phyloP scores from a whole-genome alignment of 2,113 vertebrate genomes.

The Python bivittatus region DNA sequence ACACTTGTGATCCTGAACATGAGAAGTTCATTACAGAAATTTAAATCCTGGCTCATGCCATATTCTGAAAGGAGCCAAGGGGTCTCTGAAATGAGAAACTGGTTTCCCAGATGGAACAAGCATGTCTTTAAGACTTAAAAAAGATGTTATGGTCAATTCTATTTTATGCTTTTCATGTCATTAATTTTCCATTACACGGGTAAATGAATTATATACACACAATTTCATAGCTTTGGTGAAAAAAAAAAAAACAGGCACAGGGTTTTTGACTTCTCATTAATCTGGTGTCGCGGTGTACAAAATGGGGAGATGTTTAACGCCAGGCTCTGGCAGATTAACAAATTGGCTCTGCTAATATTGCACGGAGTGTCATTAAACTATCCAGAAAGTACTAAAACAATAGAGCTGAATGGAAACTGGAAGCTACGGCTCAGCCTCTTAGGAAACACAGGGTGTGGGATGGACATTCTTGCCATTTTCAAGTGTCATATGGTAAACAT shows the following conservation, averaged over 20 bases:
- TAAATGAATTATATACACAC: conserved; percentile 62
- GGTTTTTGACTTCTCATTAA: conserved; percentile 45
- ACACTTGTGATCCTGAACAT: not conserved
- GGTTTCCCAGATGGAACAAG: conserved; percentile 38
- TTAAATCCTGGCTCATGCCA: not conserved
- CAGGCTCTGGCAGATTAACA: conserved; percentile 58
- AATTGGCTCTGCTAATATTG: conserved; percentile 53
- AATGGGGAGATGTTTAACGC: conserved; percentile 47
- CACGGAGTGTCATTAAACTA: conserved; percentile 34
- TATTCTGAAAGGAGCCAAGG: not conserved
- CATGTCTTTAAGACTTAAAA: conserved; percentile 51
- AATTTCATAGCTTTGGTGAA: conserved; percentile 42
- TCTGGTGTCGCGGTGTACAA: conserved; percentile 40
- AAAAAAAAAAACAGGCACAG: conserved; percentile 30
- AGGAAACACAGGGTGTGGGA: not conserved
- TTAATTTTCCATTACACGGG: conserved; percentile 56
- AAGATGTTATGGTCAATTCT: conserved; percentile 54
- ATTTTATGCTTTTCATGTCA: conserved; percentile 56
- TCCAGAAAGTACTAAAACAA: conserved; percentile 44
- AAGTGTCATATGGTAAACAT: not conserved
- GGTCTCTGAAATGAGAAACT: conserved; percentile 8
- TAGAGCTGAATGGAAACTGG: conserved; percentile 29
- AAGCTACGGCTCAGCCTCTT: conserved; percentile 1
- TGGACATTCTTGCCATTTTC: not conserved
- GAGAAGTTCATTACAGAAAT: not conserved